A percentile compares a stretch with the other conserved stretches of the same genome.
phyloP scores from a whole-genome alignment of 2,888 invertebrate species.

The Athalia circularis region DNA sequence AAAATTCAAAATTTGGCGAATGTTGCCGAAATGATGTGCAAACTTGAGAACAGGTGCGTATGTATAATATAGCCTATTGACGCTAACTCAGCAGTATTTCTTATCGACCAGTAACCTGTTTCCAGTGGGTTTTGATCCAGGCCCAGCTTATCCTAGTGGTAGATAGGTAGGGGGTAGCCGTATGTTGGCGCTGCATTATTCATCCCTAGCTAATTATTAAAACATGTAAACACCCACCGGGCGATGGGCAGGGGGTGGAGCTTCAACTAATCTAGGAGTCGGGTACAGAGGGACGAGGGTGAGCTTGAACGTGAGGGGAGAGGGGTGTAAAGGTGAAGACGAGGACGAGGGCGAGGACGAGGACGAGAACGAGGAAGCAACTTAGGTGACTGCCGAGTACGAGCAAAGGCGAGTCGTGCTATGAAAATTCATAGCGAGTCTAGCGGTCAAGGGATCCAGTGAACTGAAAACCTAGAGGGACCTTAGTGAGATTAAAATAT shows the following conservation, averaged over 20 bases:
- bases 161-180: conserved; percentile 31
- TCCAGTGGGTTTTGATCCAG: conserved; percentile 28
- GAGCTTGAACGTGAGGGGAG: conserved; percentile 38
- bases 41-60: conserved; percentile 2
- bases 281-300: conserved; percentile 21
- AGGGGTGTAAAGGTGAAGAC: conserved; percentile 25
- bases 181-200: conserved; percentile 48
- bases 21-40: background rate
- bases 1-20: background rate
- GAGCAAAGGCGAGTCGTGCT: conserved; percentile 28
- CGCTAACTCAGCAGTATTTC: conserved; percentile 25
- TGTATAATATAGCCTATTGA: conserved; percentile 26
- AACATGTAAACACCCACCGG: conserved; percentile 45
- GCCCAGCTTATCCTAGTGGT: conserved; percentile 29
- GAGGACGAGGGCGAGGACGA: conserved; percentile 22
- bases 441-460: background rate
- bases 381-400: conserved; percentile 10
- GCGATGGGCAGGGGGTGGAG: conserved; percentile 32
- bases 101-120: conserved; percentile 39
- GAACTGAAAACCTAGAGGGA: background rate
- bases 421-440: conserved; percentile 41
- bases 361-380: conserved; percentile 29
- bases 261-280: conserved; percentile 45
- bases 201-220: conserved; percentile 47
- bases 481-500: background rate